These are phyloP conservation scores for Orestias chungarensis DNA, from an alignment of 2,797 vertebrate genomes.

Conservation along the genomic window DNA sequence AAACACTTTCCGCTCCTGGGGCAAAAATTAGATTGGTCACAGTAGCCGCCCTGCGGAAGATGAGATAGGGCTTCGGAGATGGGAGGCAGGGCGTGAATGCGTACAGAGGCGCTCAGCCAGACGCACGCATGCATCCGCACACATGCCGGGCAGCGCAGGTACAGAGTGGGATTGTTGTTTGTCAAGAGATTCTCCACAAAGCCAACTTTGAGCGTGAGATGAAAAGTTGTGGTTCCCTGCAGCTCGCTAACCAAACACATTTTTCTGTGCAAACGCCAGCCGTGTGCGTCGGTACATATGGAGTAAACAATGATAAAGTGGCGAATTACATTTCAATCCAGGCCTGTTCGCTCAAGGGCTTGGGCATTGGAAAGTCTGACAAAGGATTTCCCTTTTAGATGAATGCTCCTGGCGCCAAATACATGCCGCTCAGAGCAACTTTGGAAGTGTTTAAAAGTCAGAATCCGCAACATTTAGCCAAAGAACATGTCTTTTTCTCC, in stretches of 20 bases:
- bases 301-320: conserved; percentile 34
- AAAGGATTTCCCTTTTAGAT: conserved; percentile 27
- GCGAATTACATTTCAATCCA: conserved; percentile 19
- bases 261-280: conserved; percentile 24
- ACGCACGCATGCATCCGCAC: conserved; percentile 54
- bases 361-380: conserved; percentile 18
- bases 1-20: conserved; percentile 41
- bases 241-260: conserved; percentile 49
- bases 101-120: conserved; percentile 8
- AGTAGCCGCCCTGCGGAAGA: conserved; percentile 60
- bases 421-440: conserved; percentile 35
- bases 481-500: conserved; percentile 22
- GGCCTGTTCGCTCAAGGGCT: conserved; percentile 7
- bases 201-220: conserved; percentile 50
- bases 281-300: conserved; percentile 21
- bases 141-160: conserved; percentile 42
- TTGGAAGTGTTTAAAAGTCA: conserved; percentile 39
- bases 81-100: conserved; percentile 21
- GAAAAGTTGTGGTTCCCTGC: conserved; percentile 38
- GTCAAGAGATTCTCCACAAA: conserved; percentile 55
- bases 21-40: conserved; percentile 69
- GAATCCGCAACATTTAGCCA: conserved; percentile 36
- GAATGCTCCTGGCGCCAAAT: conserved; percentile 47
- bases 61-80: conserved; percentile 59
- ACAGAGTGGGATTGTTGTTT: conserved; percentile 65